Percentiles rank a stretch among this genome's conserved stretches.
Evolutionary conservation across 1,140 invertebrate species (phyloP).

Genomic region (Bombus huntii): DNA sequence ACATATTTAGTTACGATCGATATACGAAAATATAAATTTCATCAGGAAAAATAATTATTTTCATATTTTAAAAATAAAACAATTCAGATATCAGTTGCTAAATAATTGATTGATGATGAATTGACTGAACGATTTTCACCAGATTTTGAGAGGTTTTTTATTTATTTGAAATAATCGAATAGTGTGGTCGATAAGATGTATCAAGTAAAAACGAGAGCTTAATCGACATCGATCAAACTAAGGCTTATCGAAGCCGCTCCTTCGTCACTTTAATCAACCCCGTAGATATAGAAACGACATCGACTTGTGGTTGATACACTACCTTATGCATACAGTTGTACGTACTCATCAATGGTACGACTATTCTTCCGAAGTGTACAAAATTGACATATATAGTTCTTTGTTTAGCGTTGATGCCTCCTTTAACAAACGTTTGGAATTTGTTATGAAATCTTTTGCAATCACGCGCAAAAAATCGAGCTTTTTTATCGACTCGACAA

Average conservation of each 20-base stretch:
- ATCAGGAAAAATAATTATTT: too few species aligned
- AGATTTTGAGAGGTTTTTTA: conserved; percentile 6
- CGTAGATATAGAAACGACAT: conserved; percentile 50
- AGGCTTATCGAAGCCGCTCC: conserved; percentile 74
- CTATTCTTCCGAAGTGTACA: conserved; percentile 42
- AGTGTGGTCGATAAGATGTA: conserved; percentile 7
- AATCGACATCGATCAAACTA: conserved; percentile 58
- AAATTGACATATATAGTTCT: conserved; percentile 23
- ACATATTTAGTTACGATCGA: too few species aligned
- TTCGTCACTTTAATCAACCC: conserved; percentile 75
- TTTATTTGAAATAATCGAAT: conserved; percentile 36
- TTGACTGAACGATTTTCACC: not conserved
- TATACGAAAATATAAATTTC: too few species aligned
- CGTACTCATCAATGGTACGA: conserved; percentile 36
- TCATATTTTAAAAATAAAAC: not conserved
- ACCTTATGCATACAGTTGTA: conserved; percentile 54
- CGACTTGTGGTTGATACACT: conserved; percentile 26
- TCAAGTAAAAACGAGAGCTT: conserved; percentile 45
- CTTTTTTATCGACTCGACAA: not conserved
- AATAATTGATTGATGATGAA: not conserved
- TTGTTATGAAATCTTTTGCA: conserved; percentile 20
- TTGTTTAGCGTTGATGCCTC: conserved; percentile 11
- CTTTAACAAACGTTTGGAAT: conserved; percentile 35
- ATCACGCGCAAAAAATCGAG: not conserved
- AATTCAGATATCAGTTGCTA: not conserved